Conservation (phyloP, 2,888 invertebrate genomes). For the Andricus quercusramuli region DNA sequence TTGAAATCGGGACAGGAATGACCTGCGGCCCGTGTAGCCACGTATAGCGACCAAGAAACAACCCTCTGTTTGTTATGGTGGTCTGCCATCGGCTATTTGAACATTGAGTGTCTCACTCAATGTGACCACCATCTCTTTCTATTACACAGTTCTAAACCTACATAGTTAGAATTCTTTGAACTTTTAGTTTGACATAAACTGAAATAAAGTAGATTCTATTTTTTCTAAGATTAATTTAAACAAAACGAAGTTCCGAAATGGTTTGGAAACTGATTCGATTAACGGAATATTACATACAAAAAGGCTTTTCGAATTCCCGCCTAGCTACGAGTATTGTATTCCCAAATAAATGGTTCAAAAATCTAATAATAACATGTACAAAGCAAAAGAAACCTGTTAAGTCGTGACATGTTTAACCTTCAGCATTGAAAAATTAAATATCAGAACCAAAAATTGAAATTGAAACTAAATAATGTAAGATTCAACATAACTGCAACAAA, state of each 20-base stretch:
- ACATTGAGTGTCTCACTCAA: too few species aligned
- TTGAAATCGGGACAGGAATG: too few species aligned
- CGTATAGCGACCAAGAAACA: too few species aligned
- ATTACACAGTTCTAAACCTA: too few species aligned
- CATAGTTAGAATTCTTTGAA: too few species aligned
- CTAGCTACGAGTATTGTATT: background rate
- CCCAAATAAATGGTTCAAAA: background rate
- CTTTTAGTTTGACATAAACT: too few species aligned
- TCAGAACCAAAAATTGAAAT: background rate
- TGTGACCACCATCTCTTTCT: too few species aligned
- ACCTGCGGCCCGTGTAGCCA: too few species aligned
- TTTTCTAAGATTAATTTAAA: constrained; percentile 10
- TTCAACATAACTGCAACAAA: background rate
- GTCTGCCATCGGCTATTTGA: too few species aligned
- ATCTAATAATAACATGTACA: background rate
- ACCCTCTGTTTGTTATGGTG: too few species aligned
- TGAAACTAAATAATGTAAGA: background rate
- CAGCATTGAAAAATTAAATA: background rate
- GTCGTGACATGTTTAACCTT: background rate
- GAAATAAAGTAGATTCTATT: too few species aligned
- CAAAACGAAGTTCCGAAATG: background rate
- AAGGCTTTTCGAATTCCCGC: background rate
- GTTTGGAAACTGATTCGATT: background rate
- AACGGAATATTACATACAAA: background rate
- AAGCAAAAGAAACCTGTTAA: background rate